Base-by-base conservation (phyloP, 1,140 invertebrate species). In the Diachasma alloeum region DNA sequence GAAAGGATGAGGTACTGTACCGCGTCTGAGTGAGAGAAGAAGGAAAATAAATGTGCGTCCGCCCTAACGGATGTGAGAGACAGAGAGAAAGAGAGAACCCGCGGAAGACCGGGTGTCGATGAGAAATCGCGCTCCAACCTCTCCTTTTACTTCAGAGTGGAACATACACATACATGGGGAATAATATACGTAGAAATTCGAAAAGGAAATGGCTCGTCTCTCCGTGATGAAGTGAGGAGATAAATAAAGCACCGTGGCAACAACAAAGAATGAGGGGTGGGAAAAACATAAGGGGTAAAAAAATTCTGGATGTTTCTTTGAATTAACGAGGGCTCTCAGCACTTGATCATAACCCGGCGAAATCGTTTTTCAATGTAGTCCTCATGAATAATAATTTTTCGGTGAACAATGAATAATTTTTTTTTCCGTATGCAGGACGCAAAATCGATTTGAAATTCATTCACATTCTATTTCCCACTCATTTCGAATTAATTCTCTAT, bases 181-280 rank as follows among this genome's bases (percentile, higher is more conserved):
- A 67, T 67, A 74, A 67, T 67, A 67, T 37, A 74, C 53, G 72
- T 44, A n/a, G 31, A 74, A 74, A 67, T 74, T 67, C n/a, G 22
- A 67, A 53, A 67, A 44, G 59, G 72, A 74, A 74, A 46, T 67
- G 63, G 59, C 63, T 66, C 63, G 37, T 44, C 48, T 67, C 39
- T 9, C 59, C 17, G 31, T 68, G 66, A 68, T 68, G 36, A 63
- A 74, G 37, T 67, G 63, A 44, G 36, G 22, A 11, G 13, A 66
- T 44, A 74, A 74, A 74, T 63, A 74, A 74, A 74, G 56, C 56
- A 37, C n/a, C n/a, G 31, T 9, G 17, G 15, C 37, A 37, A 44
- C n/a, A 4, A 68, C n/a, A 46, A 46, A 42, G 39, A 42, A 42
- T 42, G n/a, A 53, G 48, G 48, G 48, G 48, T 19, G 48, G n/a